Percentiles rank a stretch among this genome's conserved stretches.
phyloP scores from a whole-genome alignment of 1,140 invertebrate genomes.

The Eumaeus atala region DNA sequence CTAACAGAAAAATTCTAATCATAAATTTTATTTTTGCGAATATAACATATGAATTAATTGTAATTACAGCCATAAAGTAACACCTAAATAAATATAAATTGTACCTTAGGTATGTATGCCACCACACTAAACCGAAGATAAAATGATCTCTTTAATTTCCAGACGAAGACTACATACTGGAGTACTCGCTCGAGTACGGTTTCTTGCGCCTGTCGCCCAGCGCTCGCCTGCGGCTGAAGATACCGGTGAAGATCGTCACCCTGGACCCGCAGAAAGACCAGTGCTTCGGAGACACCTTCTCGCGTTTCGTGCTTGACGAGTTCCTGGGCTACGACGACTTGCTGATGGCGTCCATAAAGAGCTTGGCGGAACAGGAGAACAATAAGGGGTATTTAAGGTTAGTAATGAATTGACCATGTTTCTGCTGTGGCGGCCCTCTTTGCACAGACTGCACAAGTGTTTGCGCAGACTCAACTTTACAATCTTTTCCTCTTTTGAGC shows the following conservation, averaged over 20 bases:
- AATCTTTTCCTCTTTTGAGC: no score
- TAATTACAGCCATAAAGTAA: no score
- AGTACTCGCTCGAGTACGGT: slow-evolving; percentile 98
- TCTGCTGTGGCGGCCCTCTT: no score
- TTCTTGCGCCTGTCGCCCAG: slow-evolving; percentile 92
- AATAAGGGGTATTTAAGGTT: slow-evolving; percentile 95
- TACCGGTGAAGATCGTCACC: slow-evolving; percentile 94
- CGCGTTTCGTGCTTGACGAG: slow-evolving; percentile 91
- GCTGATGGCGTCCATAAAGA: slow-evolving; percentile 96
- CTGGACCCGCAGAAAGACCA: slow-evolving; percentile 90
- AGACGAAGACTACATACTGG: slow-evolving; percentile 97
- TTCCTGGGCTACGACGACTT: slow-evolving; percentile 98
- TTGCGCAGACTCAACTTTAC: no score
- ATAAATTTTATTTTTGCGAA: no score
- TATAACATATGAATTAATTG: no score
- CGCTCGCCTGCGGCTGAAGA: slow-evolving; percentile 88
- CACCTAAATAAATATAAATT: no score
- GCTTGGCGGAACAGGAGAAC: slow-evolving; percentile 94
- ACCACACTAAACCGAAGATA: no score
- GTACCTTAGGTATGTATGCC: no score
- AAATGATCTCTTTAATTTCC: slow-evolving; percentile 56
- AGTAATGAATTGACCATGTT: slow-evolving; percentile 12
- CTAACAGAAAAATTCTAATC: no score
- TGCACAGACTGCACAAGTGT: no score
- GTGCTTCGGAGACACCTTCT: slow-evolving; percentile 96